Evolutionary conservation across 2,888 invertebrate species (phyloP), one percentile per base, ranked within the genome.

Genomic region (Cataglyphis livida): DNA sequence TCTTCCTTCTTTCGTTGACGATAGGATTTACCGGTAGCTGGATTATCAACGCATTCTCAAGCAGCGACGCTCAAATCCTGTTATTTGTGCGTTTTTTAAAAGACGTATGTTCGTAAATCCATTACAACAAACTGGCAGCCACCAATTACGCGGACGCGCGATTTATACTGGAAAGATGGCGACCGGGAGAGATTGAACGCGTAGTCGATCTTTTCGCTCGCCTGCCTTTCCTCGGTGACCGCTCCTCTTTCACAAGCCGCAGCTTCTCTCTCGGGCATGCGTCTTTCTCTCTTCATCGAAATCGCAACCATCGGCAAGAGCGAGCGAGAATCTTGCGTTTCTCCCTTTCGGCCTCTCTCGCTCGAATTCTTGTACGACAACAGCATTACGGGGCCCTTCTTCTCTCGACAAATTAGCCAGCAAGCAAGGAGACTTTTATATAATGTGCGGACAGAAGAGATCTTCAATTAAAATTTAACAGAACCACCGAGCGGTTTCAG

Each of bases 111-210:
- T 41, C 51, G 62, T 35, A 70, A 81, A 70, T 54, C 68, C 12
- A 66, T 35, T 44, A 57, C 68, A 51, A 35, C 38, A 68, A 62
- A 28, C 57, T 44, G 71, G 76, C 73, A 62, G 78, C 76, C 82
- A 76, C 65, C 84, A 83, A 75, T 84, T 73, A 87, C 81, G 89
- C 83, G 87, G 81, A 84, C 84, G 84, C 84, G 84, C 88, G 88
- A 88, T 87, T 89, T 85, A 75, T 83, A 76, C 25, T 81, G 85
- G 84, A 89, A 89, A 89, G 89, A 89, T 89, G 90, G 89, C 90
- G 88, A 88, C 76, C 51, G 65, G 54, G 25, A 54, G 54, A 71
- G 76, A 59, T 76, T 59, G 41, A 62, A 38, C 10, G 76, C 41
- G 76, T 57, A 68, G 68, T 41, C 66, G 59, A 57, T 78, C 51